These are phyloP conservation scores for Cerastoderma edule DNA, from an alignment of 2,888 invertebrate genomes.

Conservation along the genomic window DNA sequence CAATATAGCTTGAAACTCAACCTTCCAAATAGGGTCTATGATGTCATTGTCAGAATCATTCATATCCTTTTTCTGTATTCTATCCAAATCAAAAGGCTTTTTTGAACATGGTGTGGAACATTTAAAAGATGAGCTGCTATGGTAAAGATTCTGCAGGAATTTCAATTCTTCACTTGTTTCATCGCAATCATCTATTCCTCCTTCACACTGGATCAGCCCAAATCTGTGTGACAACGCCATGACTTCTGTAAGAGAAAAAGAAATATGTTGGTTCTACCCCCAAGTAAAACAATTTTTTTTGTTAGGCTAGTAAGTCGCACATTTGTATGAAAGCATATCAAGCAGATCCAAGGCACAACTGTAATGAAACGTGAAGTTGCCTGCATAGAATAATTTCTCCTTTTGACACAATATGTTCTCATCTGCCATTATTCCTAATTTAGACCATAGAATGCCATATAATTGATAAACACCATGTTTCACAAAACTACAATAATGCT, in stretches of 20 bases:
- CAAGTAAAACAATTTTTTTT: no score
- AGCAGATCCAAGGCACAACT: no score
- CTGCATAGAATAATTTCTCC: no score
- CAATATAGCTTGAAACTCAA: constrained; percentile 8
- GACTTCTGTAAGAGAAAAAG: neutral
- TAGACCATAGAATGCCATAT: no score
- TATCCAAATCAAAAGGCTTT: neutral
- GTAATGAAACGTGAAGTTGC: no score
- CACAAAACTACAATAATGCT: no score
- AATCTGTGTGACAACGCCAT: constrained; percentile 29
- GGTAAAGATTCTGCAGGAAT: constrained; percentile 1
- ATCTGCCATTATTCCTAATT: no score
- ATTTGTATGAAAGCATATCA: no score
- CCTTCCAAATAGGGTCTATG: constrained; percentile 17
- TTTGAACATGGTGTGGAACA: neutral
- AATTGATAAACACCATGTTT: no score
- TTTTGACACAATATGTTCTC: no score
- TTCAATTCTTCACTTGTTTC: constrained; percentile 17
- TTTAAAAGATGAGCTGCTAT: constrained; percentile 1
- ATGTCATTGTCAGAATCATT: constrained; percentile 4
- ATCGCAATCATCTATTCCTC: neutral
- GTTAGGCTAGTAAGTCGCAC: no score
- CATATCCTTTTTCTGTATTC: neutral
- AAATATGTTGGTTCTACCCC: no score
- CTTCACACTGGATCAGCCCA: constrained; percentile 10